Evolutionary conservation across 2,113 vertebrate genomes (phyloP).

Genomic region (Panurus biarmicus): DNA sequence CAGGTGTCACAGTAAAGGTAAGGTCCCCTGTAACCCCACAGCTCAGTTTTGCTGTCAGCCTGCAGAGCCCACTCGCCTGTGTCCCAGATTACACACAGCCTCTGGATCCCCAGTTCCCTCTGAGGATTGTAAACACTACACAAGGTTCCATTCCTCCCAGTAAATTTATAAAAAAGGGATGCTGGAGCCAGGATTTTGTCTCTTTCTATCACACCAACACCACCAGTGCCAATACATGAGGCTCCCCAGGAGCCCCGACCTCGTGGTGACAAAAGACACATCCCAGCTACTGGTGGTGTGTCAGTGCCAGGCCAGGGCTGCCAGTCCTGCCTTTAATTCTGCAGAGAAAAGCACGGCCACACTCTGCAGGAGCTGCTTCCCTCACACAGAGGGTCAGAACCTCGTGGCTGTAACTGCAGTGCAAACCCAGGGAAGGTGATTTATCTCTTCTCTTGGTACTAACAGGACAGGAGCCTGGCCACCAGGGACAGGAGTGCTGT

Average conservation of each 20-base stretch:
- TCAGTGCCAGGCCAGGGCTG: neutral
- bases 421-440: neutral
- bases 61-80: neutral
- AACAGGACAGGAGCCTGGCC: neutral
- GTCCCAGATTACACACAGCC: neutral
- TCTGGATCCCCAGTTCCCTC: neutral
- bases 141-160: neutral
- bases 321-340: neutral
- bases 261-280: accelerated
- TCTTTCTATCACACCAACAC: neutral
- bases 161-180: neutral
- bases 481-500: neutral
- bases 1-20: neutral
- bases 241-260: neutral
- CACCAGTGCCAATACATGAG: neutral
- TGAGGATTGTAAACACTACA: neutral
- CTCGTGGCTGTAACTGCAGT: neutral
- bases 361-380: neutral
- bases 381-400: neutral
- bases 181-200: neutral
- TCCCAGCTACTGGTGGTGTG: neutral
- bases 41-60: neutral
- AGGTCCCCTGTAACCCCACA: neutral
- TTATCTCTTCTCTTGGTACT: slow-evolving; percentile 6
- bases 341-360: neutral